Evolutionary conservation across 2,888 invertebrate species (phyloP).

Genomic region (Polydrusus tereticollis): DNA sequence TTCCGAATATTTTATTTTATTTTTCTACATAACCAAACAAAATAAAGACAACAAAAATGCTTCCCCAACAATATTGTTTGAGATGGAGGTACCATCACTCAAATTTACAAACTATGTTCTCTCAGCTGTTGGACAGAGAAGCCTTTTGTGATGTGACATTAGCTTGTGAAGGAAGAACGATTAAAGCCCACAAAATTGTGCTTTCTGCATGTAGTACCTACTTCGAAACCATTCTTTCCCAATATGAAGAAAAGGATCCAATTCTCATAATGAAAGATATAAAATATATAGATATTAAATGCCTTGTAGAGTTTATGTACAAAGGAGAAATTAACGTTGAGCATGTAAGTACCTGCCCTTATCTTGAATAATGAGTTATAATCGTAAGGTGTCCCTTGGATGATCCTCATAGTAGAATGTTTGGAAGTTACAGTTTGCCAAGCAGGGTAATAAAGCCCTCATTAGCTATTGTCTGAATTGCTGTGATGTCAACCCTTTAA

Average conservation of each 20-base stretch:
- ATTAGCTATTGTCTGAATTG: too few relatives aligned
- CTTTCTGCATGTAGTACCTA: slow-evolving; percentile 93
- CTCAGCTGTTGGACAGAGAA: slow-evolving; percentile 86
- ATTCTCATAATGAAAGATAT: slow-evolving; percentile 92
- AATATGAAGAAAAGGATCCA: slow-evolving; percentile 84
- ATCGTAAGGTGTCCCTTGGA: too few relatives aligned
- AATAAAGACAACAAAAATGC: slow-evolving; percentile 69
- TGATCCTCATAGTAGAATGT: too few relatives aligned
- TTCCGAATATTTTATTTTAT: slow-evolving; percentile 6
- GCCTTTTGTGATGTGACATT: slow-evolving; percentile 92
- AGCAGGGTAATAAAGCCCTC: too few relatives aligned
- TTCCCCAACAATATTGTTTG: slow-evolving; percentile 91
- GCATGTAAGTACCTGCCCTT: slow-evolving; percentile 78
- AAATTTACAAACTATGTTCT: slow-evolving; percentile 91
- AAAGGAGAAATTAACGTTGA: slow-evolving; percentile 96
- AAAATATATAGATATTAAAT: slow-evolving; percentile 89
- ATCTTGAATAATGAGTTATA: too few relatives aligned
- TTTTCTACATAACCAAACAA: slow-evolving; percentile 34
- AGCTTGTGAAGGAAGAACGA: slow-evolving; percentile 86
- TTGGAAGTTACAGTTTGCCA: too few relatives aligned
- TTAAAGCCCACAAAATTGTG: slow-evolving; percentile 87
- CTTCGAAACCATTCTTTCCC: slow-evolving; percentile 88
- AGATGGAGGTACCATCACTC: slow-evolving; percentile 95
- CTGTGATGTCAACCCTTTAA: too few relatives aligned
- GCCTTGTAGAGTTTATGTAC: slow-evolving; percentile 94